These are phyloP conservation scores for Rousettus madagascariensis DNA, from an alignment of 2,797 vertebrate species.

Conservation along the genomic window DNA sequence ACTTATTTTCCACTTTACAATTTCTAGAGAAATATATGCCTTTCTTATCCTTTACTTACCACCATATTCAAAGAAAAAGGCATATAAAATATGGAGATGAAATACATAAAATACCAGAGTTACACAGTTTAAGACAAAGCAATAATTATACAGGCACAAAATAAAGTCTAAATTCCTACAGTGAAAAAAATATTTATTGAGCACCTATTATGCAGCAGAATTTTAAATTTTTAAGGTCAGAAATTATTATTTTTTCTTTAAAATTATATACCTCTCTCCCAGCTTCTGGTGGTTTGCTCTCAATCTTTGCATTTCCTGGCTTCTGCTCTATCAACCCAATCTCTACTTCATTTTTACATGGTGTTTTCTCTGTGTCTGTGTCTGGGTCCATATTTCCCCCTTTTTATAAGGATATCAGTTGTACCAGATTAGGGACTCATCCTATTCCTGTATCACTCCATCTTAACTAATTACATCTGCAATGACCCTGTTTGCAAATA, in stretches of 20 bases:
- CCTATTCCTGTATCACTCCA: not conserved
- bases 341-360: not conserved
- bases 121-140: not conserved
- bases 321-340: not conserved
- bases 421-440: not conserved
- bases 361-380: not conserved
- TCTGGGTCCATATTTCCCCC: not conserved
- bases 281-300: not conserved
- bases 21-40: not conserved
- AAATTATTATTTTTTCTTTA: not conserved
- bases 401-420: not conserved
- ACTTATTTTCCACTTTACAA: not conserved
- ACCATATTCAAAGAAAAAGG: not conserved
- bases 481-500: not conserved
- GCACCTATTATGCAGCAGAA: not conserved
- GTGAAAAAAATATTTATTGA: not conserved
- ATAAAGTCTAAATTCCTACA: not conserved
- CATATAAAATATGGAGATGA: not conserved
- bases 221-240: not conserved
- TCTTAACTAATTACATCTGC: not conserved
- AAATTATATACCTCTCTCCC: not conserved
- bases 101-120: not conserved
- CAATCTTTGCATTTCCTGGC: not conserved
- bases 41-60: not conserved
- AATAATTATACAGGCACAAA: not conserved